Evolutionary conservation across 2,113 vertebrate species (phyloP).

Genomic region (Rhinolophus sinicus): DNA sequence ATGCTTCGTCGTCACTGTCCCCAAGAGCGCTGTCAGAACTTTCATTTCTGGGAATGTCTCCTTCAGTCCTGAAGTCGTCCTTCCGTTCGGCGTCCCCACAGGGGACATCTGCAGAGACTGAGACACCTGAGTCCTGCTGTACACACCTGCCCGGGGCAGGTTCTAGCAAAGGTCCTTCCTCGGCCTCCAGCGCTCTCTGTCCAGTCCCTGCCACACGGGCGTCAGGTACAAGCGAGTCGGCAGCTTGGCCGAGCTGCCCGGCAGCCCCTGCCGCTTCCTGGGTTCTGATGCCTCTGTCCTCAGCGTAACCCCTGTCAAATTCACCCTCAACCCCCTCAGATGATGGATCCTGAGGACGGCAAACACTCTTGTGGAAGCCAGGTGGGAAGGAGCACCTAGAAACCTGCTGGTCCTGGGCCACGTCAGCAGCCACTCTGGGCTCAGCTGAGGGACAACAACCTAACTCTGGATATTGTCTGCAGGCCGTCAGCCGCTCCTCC

Average conservation of each 20-base stretch:
- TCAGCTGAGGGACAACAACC: not conserved
- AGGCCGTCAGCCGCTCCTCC: constrained; percentile 76
- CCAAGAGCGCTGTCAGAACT: constrained; percentile 92
- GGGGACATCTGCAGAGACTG: constrained; percentile 79
- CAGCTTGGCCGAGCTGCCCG: not conserved
- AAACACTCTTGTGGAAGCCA: not conserved
- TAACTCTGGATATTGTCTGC: constrained; percentile 56
- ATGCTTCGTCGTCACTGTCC: constrained; percentile 89
- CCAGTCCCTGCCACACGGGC: not conserved
- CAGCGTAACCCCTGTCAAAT: constrained; percentile 32
- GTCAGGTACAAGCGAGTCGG: not conserved
- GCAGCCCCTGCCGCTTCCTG: not conserved
- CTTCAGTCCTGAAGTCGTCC: constrained; percentile 80
- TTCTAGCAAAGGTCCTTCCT: constrained; percentile 23
- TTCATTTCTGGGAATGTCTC: constrained; percentile 88
- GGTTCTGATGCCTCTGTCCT: constrained; percentile 61
- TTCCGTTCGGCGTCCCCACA: constrained; percentile 81
- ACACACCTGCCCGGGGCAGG: not conserved
- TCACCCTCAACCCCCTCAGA: constrained; percentile 24
- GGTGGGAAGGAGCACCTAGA: constrained; percentile 54
- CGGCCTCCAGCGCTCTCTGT: not conserved
- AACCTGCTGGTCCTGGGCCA: constrained; percentile 42
- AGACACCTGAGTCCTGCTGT: constrained; percentile 68
- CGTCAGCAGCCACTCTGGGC: not conserved
- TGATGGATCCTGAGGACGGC: not conserved